Percentiles rank a stretch among this genome's conserved stretches.
Evolutionary conservation across 2,888 invertebrate genomes (phyloP).

Genomic region (Hermodice carunculata): DNA sequence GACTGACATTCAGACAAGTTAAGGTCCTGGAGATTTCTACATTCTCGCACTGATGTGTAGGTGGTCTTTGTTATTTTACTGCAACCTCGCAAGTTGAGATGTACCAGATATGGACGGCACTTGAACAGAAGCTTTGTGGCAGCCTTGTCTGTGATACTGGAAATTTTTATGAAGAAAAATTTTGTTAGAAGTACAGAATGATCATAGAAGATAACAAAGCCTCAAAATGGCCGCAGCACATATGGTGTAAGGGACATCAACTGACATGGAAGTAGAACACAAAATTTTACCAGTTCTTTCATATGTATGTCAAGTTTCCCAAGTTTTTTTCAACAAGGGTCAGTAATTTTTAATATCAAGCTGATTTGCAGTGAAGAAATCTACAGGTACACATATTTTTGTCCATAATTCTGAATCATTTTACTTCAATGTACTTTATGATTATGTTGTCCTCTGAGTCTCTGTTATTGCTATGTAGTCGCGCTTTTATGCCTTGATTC

Average conservation of each 20-base stretch:
- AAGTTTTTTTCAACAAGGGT: no score
- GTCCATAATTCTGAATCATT: no score
- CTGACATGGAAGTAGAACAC: background rate
- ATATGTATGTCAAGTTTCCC: no score
- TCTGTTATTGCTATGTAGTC: no score
- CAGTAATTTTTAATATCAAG: no score
- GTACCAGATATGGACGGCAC: slow-evolving; percentile 68
- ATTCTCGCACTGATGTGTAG: slow-evolving; percentile 63
- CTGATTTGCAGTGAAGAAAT: no score
- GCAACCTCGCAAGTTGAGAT: slow-evolving; percentile 66
- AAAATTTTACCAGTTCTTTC: slow-evolving; percentile 25
- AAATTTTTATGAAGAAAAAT: background rate
- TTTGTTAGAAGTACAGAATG: no score
- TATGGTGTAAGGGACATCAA: background rate
- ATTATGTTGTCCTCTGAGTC: no score
- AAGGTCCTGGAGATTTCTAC: slow-evolving; percentile 68
- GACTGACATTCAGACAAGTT: slow-evolving; percentile 67
- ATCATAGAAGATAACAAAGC: no score
- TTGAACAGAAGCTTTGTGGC: slow-evolving; percentile 60
- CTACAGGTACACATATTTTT: no score
- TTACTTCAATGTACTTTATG: no score
- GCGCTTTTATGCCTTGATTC: no score
- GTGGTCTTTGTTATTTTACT: slow-evolving; percentile 51
- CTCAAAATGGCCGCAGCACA: background rate
- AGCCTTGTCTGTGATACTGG: slow-evolving; percentile 66